Conservation (phyloP, 2,888 invertebrate species). For the Nebria salina region DNA sequence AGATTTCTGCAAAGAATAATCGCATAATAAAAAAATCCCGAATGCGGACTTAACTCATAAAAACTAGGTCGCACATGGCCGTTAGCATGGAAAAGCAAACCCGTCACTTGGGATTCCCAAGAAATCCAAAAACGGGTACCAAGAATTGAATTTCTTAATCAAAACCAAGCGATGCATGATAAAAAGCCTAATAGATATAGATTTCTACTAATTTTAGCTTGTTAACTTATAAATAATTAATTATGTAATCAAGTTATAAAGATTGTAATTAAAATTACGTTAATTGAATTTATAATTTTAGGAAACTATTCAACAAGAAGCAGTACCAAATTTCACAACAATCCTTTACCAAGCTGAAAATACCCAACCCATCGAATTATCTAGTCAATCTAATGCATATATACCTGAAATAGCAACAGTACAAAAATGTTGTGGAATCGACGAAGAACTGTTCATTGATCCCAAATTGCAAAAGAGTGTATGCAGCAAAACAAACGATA, state of each 20-base stretch:
- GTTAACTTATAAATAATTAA: too few relatives aligned
- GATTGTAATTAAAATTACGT: too few relatives aligned
- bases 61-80: not conserved
- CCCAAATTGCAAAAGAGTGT: slow-evolving; percentile 2
- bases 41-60: not conserved
- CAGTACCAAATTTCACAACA: not conserved
- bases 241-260: too few relatives aligned
- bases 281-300: not conserved
- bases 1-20: not conserved
- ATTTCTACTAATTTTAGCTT: too few relatives aligned
- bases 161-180: not conserved
- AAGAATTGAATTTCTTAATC: not conserved
- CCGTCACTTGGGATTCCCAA: not conserved
- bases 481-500: not conserved
- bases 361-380: not conserved
- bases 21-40: not conserved
- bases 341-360: not conserved
- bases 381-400: not conserved
- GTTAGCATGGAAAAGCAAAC: not conserved
- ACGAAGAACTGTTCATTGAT: slow-evolving; percentile 12
- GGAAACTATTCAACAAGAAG: not conserved
- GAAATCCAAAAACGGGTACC: not conserved
- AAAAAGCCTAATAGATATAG: too few relatives aligned
- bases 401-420: slow-evolving; percentile 5
- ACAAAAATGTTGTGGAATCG: slow-evolving; percentile 20